Evolutionary conservation across 2,888 invertebrate genomes (phyloP).

Genomic region (Oxystoma pomonae): DNA sequence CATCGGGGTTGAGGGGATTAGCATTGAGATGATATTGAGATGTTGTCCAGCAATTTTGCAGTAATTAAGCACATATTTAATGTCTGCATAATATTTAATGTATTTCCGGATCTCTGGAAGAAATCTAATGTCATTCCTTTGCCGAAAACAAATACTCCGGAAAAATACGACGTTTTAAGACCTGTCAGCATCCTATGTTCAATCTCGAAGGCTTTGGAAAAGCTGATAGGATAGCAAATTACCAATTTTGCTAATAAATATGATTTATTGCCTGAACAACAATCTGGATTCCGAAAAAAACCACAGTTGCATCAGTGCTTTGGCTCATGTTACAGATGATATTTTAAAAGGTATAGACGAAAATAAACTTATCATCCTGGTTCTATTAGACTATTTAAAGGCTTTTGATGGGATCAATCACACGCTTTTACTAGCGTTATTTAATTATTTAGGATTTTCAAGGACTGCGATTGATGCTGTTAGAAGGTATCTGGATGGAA

Average conservation of each 20-base stretch:
- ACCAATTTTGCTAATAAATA: neutral
- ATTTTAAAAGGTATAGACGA: neutral
- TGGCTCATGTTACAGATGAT: neutral
- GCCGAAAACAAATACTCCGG: neutral
- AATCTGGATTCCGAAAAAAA: neutral
- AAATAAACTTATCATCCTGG: neutral
- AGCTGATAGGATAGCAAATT: neutral
- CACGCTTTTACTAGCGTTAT: neutral
- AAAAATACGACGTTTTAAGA: neutral
- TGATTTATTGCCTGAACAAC: neutral
- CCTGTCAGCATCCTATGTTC: neutral
- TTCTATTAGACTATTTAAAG: neutral
- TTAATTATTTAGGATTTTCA: neutral
- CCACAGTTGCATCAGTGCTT: neutral
- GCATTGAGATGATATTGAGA: neutral
- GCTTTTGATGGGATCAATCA: neutral
- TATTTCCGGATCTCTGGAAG: neutral
- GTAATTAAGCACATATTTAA: neutral
- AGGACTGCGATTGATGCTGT: neutral
- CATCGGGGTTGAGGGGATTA: neutral
- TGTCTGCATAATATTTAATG: neutral
- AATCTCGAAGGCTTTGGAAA: neutral
- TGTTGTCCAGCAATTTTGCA: neutral
- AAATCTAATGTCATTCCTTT: neutral
- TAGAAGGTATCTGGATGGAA: neutral